Evolutionary conservation across 2,797 vertebrate species (phyloP).

Genomic region (Eulemur albifrons): DNA sequence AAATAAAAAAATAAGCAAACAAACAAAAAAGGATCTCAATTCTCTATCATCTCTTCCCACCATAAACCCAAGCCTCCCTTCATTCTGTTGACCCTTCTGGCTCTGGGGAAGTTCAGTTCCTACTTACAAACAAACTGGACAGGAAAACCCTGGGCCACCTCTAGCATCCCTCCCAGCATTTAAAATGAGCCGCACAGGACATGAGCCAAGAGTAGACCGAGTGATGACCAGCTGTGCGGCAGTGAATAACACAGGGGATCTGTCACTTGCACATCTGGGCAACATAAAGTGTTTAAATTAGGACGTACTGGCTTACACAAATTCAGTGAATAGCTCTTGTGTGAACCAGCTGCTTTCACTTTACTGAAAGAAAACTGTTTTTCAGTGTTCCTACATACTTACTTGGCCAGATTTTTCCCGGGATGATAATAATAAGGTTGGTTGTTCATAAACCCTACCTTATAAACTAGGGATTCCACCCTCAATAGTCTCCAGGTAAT

Average conservation of each 20-base stretch:
- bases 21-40: background rate
- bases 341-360: constrained; percentile 41
- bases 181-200: background rate
- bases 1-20: background rate
- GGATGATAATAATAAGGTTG: background rate
- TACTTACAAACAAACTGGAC: background rate
- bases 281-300: background rate
- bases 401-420: background rate
- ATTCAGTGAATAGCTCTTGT: background rate
- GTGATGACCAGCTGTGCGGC: background rate
- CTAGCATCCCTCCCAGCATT: background rate
- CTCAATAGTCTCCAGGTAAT: background rate
- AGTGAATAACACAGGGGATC: background rate
- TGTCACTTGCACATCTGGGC: background rate
- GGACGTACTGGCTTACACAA: background rate
- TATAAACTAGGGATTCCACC: background rate
- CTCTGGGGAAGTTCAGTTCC: background rate
- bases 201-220: background rate
- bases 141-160: background rate
- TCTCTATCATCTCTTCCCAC: background rate
- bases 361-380: constrained; percentile 8
- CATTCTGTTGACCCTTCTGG: background rate
- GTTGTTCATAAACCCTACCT: constrained; percentile 1
- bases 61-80: background rate
- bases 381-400: background rate